Conservation (phyloP, 1,140 invertebrate genomes). For the Ostrea denselamellosa region DNA sequence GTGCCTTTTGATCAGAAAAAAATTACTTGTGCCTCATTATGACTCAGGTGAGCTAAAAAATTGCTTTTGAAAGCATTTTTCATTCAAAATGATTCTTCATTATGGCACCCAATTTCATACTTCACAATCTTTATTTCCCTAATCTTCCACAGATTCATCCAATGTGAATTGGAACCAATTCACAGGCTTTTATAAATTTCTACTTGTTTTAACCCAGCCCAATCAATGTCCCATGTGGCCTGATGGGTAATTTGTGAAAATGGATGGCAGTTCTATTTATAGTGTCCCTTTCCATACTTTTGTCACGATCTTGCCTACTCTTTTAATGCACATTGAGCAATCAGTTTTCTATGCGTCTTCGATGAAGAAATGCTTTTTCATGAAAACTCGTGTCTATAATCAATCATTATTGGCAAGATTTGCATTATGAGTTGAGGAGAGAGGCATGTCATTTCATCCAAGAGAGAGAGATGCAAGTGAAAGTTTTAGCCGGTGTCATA, state of each 20-base stretch:
- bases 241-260: conserved; percentile 29
- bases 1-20: neutral
- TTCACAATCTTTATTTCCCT: neutral
- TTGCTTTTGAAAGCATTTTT: neutral
- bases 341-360: neutral
- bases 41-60: no score
- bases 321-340: conserved; percentile 5
- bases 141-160: neutral
- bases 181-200: neutral
- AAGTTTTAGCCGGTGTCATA: neutral
- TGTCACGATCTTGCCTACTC: conserved; percentile 2
- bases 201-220: neutral
- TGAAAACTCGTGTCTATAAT: conserved; percentile 17
- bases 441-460: conserved; percentile 8
- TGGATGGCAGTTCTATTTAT: conserved; percentile 33
- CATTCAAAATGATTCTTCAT: neutral
- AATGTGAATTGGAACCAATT: neutral
- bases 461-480: neutral
- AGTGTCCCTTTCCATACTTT: neutral
- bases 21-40: neutral
- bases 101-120: neutral
- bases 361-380: neutral
- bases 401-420: conserved; percentile 8
- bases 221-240: neutral
- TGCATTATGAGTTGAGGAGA: neutral